Conservation (phyloP, 2,797 vertebrate species). For the Otolemur crassicaudatus region DNA sequence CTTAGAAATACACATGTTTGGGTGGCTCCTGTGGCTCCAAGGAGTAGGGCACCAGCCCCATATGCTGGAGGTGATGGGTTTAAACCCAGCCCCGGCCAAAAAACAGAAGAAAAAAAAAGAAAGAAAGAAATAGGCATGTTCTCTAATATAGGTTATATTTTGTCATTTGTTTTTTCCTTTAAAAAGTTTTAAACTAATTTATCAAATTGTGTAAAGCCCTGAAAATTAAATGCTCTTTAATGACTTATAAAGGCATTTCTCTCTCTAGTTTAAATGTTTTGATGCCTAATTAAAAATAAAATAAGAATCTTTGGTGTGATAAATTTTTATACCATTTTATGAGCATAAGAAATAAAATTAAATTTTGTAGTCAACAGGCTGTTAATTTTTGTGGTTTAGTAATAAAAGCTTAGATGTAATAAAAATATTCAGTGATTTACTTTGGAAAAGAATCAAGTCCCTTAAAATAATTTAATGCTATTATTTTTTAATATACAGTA, state of each 20-base stretch:
- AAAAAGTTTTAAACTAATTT: not conserved
- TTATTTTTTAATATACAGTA: constrained; percentile 1
- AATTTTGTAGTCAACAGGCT: constrained; percentile 21
- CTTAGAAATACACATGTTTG: not conserved
- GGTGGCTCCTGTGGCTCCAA: too few relatives aligned
- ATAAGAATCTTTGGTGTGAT: constrained; percentile 3
- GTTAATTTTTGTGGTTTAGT: constrained; percentile 47
- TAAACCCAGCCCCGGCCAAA: too few relatives aligned
- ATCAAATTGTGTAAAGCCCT: constrained; percentile 2
- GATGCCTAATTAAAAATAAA: constrained; percentile 59
- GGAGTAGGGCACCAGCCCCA: too few relatives aligned
- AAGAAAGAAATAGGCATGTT: not conserved
- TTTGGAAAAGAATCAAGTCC: not conserved
- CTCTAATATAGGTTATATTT: not conserved
- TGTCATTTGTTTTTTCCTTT: not conserved
- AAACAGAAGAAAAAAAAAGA: too few relatives aligned
- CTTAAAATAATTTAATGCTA: constrained; percentile 39
- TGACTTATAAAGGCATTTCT: constrained; percentile 1
- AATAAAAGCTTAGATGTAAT: constrained; percentile 54
- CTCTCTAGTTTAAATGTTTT: constrained; percentile 43
- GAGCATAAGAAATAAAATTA: constrained; percentile 7
- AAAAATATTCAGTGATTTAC: constrained; percentile 33
- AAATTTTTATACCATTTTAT: constrained; percentile 37
- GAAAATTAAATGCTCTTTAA: constrained; percentile 42
- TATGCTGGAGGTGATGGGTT: too few relatives aligned